Evolutionary conservation across 2,888 invertebrate genomes (phyloP).

Genomic region (Rapana venosa): DNA sequence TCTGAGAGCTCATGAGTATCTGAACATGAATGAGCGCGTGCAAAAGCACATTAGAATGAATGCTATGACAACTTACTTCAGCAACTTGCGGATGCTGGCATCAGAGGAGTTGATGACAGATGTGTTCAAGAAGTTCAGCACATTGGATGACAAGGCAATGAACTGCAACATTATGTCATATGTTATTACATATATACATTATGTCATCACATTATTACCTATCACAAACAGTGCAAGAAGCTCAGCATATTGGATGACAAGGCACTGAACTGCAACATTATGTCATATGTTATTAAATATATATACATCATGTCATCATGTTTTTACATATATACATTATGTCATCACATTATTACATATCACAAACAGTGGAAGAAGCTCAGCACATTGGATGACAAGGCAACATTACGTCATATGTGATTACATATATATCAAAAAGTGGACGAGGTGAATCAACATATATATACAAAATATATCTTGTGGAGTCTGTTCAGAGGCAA

Average conservation of each 20-base stretch:
- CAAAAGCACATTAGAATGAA: no score
- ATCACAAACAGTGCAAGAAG: conserved; percentile 83
- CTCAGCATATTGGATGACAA: conserved; percentile 92
- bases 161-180: conserved; percentile 81
- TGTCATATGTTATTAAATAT: no score
- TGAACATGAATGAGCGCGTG: background rate
- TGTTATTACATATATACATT: background rate
- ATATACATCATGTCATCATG: no score
- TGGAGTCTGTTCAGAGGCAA: no score
- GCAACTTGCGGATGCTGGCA: conserved; percentile 68
- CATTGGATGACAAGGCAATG: conserved; percentile 90
- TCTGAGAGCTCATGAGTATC: background rate
- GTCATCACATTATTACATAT: background rate
- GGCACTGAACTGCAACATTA: conserved; percentile 85
- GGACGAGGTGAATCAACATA: conserved; percentile 82
- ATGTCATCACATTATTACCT: background rate
- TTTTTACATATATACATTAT: no score
- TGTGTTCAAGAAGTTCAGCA: conserved; percentile 90
- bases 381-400: conserved; percentile 91
- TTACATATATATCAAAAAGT: conserved; percentile 70
- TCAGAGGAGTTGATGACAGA: conserved; percentile 86
- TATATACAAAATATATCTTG: no score
- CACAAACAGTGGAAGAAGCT: conserved; percentile 84
- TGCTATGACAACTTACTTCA: conserved; percentile 44
- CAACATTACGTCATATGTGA: conserved; percentile 80